Conservation (phyloP, 2,888 invertebrate species). For the Diarsia mendica region DNA sequence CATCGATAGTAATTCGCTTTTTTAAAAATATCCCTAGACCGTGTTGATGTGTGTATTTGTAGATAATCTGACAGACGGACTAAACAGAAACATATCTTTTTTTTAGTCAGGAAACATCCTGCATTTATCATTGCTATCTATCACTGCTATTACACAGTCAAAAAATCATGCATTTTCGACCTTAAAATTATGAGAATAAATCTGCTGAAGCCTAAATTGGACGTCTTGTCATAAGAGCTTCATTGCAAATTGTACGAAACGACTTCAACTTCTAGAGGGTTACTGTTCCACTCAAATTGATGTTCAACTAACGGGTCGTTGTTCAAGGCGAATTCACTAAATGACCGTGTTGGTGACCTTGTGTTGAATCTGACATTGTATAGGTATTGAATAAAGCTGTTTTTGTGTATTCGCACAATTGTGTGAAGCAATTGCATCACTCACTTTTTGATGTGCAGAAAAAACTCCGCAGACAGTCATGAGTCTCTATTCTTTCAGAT, state of each 20-base stretch:
- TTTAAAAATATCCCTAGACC: no score
- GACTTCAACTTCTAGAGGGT: not conserved
- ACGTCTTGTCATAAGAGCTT: not conserved
- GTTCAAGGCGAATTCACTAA: not conserved
- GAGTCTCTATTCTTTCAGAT: not conserved
- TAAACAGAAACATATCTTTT: no score
- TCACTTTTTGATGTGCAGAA: not conserved
- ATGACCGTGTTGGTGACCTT: constrained; percentile 12
- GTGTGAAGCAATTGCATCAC: constrained; percentile 15
- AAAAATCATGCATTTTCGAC: not conserved
- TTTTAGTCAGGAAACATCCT: not conserved
- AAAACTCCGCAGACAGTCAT: not conserved
- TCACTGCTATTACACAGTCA: no score
- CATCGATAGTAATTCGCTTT: no score
- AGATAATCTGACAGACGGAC: no score
- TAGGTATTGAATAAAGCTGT: constrained; percentile 16
- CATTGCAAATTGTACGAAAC: constrained; percentile 2
- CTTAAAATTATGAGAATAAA: not conserved
- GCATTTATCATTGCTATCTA: not conserved
- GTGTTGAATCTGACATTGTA: constrained; percentile 1
- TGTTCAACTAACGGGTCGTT: constrained; percentile 1
- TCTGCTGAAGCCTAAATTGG: not conserved
- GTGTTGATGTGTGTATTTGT: no score
- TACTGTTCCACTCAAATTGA: not conserved
- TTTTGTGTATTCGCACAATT: constrained; percentile 18